Conservation (phyloP, 2,888 invertebrate genomes). For the Drosophila pseudotakahashii region DNA sequence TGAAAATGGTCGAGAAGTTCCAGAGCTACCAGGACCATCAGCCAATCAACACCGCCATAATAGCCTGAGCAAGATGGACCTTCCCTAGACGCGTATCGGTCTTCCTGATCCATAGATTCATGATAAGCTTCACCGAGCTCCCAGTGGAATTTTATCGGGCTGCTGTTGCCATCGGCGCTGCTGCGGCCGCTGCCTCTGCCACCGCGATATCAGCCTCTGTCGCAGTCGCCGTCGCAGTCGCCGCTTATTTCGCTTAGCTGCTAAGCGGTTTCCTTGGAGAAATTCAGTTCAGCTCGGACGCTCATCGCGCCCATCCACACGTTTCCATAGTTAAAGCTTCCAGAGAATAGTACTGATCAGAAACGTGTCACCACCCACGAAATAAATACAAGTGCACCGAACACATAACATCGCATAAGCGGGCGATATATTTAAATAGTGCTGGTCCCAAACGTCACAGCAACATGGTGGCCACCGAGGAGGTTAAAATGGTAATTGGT, state of each 20-base stretch:
- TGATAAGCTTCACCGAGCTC: background rate
- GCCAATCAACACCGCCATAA: background rate
- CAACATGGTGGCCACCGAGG: constrained; percentile 60
- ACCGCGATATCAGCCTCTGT: constrained; percentile 32
- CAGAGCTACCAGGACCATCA: constrained; percentile 3
- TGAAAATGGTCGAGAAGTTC: constrained; percentile 53
- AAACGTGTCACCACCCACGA: constrained; percentile 1
- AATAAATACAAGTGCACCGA: constrained; percentile 4
- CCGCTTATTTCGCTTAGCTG: constrained; percentile 54
- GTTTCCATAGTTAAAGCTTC: constrained; percentile 47
- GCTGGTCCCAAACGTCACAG: background rate
- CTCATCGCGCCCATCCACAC: constrained; percentile 63
- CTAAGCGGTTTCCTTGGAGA: constrained; percentile 74
- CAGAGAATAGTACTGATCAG: constrained; percentile 3
- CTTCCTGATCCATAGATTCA: background rate
- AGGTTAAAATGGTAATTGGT: constrained; percentile 58
- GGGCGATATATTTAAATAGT: background rate
- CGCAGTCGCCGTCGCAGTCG: constrained; percentile 41
- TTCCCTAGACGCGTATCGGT: background rate
- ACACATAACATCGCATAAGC: background rate
- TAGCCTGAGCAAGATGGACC: background rate
- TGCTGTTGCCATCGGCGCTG: constrained; percentile 11
- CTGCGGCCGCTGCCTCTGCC: constrained; percentile 22
- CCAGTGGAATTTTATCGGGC: constrained; percentile 23
- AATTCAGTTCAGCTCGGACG: constrained; percentile 75